Percentiles rank a stretch among this genome's conserved stretches.
Conservation (phyloP, 2,888 invertebrate species). For the Melanostoma scalare region DNA sequence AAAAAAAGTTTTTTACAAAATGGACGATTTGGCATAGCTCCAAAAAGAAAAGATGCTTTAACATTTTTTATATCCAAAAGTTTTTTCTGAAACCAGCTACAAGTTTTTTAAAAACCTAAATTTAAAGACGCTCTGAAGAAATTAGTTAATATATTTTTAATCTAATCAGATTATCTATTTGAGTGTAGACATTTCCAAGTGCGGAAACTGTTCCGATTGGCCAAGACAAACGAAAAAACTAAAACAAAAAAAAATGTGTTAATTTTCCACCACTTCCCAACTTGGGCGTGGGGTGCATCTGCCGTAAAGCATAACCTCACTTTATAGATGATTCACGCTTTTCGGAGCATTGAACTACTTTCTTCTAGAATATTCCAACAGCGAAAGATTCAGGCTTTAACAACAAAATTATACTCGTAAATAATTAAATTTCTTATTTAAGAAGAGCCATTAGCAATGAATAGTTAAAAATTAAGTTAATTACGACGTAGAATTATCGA, state of each 20-base stretch:
- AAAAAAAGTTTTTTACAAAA: constrained; percentile 14
- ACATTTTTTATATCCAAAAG: neutral
- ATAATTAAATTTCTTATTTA: constrained; percentile 9
- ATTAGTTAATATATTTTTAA: no score
- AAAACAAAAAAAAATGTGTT: constrained; percentile 6
- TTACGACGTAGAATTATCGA: constrained; percentile 70
- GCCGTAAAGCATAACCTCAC: constrained; percentile 64
- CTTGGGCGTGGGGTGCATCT: constrained; percentile 69
- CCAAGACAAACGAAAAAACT: neutral
- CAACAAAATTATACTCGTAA: neutral
- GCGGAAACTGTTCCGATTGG: neutral
- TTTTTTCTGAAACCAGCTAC: neutral
- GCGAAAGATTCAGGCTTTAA: no score
- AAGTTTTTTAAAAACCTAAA: neutral
- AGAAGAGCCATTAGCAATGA: neutral
- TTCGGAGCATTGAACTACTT: constrained; percentile 59
- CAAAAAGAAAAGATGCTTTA: constrained; percentile 7
- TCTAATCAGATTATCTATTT: no score
- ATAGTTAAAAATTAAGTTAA: constrained; percentile 11
- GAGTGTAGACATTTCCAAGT: no score
- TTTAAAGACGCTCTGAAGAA: neutral
- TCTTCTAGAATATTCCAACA: constrained; percentile 52
- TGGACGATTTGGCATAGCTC: constrained; percentile 36
- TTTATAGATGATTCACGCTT: constrained; percentile 64
- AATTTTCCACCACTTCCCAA: constrained; percentile 19